Evolutionary conservation across 2,888 invertebrate genomes (phyloP), one percentile per base, ranked within the genome.

Genomic region (Asteroscopus sphinx): DNA sequence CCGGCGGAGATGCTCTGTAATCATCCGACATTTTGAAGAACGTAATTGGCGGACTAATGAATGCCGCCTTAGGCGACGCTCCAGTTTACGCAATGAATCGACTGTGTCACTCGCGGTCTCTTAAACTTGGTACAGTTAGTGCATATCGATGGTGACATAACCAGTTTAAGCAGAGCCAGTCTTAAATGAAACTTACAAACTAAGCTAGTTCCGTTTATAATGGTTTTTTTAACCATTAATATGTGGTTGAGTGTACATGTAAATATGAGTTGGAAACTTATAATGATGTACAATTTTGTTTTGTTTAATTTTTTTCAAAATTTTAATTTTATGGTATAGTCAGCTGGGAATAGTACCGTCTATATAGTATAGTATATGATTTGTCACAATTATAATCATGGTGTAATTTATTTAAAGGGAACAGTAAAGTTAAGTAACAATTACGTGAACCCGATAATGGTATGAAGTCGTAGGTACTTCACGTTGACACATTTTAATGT

Each of bases 41-140:
- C 81, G 88, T 92, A 93, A 93, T 93, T 91, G 91, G 83, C 71
- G 79, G 55, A 80, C 89, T 93, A 93, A 93, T 93, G 92, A 92
- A 89, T 71, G 74, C 76, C 62, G 91, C 93, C 92, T 82, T 68
- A 85, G 93, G 93, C 91, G 61, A 53, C 85, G 88, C 82, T 80
- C 89, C 92, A 92, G 93, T 92, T 92, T 91, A 82, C 84, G 87
- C 90, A 88, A 91, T 80, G 80, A 85, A 87, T 89, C 80, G 83
- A 79, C 77, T 79, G 84, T 91, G 92, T 92, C 91, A 90, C 87
- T 89, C 80, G 85, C 59, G 81, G 73, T 74, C 71, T 67, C 68
- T 68, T 62, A 57, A 59, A 69, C 54, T 76, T 76, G 35, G 47
- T 62, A 59, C 65, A n/a, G n/a, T n/a, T n/a, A n/a, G n/a, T n/a